Percentiles rank a stretch among this genome's conserved stretches.
Conservation (phyloP, 2,888 invertebrate species). For the Galerucella nymphaeae region DNA sequence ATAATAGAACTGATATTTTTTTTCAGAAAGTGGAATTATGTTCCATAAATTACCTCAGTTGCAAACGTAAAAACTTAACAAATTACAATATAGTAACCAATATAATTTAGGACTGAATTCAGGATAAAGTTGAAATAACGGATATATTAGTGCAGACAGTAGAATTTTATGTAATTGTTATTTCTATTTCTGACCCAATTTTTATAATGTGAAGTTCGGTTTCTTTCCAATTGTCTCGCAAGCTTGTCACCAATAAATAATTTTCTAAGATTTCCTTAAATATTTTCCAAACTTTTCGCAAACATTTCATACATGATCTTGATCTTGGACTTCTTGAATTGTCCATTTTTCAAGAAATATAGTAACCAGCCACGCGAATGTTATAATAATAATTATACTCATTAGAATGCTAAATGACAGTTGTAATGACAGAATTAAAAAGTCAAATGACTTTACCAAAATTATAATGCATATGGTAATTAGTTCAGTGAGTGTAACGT, state of each 20-base stretch:
- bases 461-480: too few relatives aligned
- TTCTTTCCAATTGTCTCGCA: constrained; percentile 1
- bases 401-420: too few relatives aligned
- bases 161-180: not conserved
- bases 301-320: not conserved
- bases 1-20: too few relatives aligned
- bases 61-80: too few relatives aligned
- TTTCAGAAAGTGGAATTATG: too few relatives aligned
- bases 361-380: too few relatives aligned
- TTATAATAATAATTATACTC: too few relatives aligned
- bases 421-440: too few relatives aligned
- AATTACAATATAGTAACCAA: too few relatives aligned
- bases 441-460: too few relatives aligned
- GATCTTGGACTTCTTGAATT: not conserved
- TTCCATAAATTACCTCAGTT: too few relatives aligned
- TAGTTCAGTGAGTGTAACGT: too few relatives aligned
- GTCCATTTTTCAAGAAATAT: not conserved
- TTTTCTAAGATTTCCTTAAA: constrained; percentile 1
- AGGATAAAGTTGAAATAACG: not conserved
- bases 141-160: not conserved
- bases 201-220: not conserved
- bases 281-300: not conserved
- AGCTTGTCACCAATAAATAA: constrained; percentile 1
- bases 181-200: not conserved
- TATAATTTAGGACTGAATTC: not conserved